Base-by-base conservation (phyloP, 2,113 vertebrate genomes). In the Cyprichromis sp. region DNA sequence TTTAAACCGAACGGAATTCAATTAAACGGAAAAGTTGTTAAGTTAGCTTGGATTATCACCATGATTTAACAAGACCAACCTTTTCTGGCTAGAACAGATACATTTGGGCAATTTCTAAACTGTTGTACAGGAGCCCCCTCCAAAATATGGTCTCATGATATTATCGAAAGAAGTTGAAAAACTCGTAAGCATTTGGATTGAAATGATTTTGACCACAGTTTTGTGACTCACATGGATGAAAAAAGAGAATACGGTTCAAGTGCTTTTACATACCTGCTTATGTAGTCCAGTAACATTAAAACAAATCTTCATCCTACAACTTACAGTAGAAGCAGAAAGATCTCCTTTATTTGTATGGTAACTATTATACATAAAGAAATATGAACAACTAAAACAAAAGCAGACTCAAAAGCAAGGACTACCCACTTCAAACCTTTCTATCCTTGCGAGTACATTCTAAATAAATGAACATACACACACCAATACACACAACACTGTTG, bases 1-100 rank as follows among this genome's bases (percentile, higher is more conserved):
- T 11, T 1, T 63, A 7, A 2, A 63, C 29, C 0, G 0, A 66
- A 66, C 0, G 4, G 9, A 66, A n/a, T 38, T 36, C 19, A 66
- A 2, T 66, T 38, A 66, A 66, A 38, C 68, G 10, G 5, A 78
- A 50, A 78, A 50, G 16, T 50, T 24, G 24, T 24, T 24, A 24
- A 24, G 24, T 24, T 26, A 73, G 12, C 66, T 42, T 14, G 12
- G n/a, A 71, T 71, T 24, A 42, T 26, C 2, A 42, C 66, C n/a
- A 24, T 9, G 66, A 42, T 24, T 73, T 9, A 45, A 73, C n/a
- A 45, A 47, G 24, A 78, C 45, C 16, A n/a, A 31, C 16, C 9
- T 78, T 31, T 19, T 78, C 42, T 78, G 9, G 3, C 10, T 50
- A 2, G 6, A 78, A n/a, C 9, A 12, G 16, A 31, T 8, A 29